Base-by-base conservation (phyloP, 1,140 invertebrate species). In the Diprion similis region DNA sequence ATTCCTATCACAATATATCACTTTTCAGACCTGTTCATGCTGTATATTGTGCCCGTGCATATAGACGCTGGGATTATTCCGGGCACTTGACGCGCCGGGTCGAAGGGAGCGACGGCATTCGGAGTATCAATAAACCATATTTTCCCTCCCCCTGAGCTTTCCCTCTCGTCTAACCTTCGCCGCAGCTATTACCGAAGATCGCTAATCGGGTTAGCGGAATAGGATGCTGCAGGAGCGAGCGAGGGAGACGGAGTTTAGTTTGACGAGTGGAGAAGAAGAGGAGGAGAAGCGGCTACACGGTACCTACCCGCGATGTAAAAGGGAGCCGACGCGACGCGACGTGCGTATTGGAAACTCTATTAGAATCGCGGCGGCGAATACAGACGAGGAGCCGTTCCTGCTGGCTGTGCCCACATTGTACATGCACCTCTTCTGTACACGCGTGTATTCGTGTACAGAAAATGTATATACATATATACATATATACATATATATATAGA, bases 181-280 rank as follows among this genome's bases (percentile, higher is more conserved):
- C 51, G 51, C 51, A 59, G 51, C 51, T 59, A 59, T 59, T 59
- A 59, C 51, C 51, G 51, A 59, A 59, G 51, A 59, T 59, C 51
- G 51, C 51, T 59, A 59, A 59, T 59, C 51, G 51, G 11, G 51
- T 59, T 59, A 74, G 72, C 73, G 66, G 71, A 76, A 73, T 73
- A 74, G 70, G 73, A 73, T 69, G 72, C 73, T 66, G 76, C 77
- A 69, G 70, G 37, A 71, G 71, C 17, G 37, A 71, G 71, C 17
- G 48, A 18, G 68, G 1, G 13, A 24, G 11, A 24, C 46, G 70
- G 51, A 67, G 37, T 66, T 17, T 66, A 19, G 70, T 71, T 69
- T 65, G 71, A 47, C 46, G 46, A 68, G 45, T 19, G 24, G 19
- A 46, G 51, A 6, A 66, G 66, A 13, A 13, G n/a, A 18, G 18